Evolutionary conservation across 2,113 vertebrate species (phyloP).

Genomic region (Symphodus melops): DNA sequence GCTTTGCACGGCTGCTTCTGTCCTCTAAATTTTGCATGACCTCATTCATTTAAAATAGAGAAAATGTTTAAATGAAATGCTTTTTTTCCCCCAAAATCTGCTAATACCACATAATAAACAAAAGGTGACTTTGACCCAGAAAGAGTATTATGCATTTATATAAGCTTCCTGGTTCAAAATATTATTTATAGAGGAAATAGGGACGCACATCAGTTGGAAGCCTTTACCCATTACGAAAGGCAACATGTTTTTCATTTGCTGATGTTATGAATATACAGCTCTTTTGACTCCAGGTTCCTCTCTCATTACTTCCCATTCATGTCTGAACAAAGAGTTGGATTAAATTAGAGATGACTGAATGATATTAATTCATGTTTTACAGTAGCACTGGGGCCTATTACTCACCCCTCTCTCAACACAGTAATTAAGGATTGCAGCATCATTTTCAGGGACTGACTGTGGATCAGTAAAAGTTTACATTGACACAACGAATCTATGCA

Average conservation of each 20-base stretch:
- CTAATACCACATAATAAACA: neutral
- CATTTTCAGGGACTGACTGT: neutral
- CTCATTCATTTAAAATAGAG: neutral
- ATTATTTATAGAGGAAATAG: neutral
- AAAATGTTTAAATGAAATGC: neutral
- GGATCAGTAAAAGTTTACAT: neutral
- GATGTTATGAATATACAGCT: neutral
- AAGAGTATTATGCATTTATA: neutral
- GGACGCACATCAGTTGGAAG: neutral
- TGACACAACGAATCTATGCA: neutral
- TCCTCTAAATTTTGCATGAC: neutral
- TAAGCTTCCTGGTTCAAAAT: slow-evolving; percentile 5
- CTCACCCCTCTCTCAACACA: neutral
- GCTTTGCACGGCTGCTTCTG: neutral
- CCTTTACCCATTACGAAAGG: neutral
- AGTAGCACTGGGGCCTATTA: neutral
- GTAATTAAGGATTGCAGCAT: neutral
- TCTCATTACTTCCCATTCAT: slow-evolving; percentile 3
- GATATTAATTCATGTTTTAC: neutral
- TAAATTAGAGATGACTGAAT: neutral
- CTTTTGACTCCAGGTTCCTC: neutral
- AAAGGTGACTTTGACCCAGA: neutral
- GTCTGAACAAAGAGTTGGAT: neutral
- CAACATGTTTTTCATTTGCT: neutral
- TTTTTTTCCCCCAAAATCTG: neutral